These are phyloP conservation scores for Bombus waltoni DNA, from an alignment of 1,140 invertebrate genomes.

Conservation along the genomic window DNA sequence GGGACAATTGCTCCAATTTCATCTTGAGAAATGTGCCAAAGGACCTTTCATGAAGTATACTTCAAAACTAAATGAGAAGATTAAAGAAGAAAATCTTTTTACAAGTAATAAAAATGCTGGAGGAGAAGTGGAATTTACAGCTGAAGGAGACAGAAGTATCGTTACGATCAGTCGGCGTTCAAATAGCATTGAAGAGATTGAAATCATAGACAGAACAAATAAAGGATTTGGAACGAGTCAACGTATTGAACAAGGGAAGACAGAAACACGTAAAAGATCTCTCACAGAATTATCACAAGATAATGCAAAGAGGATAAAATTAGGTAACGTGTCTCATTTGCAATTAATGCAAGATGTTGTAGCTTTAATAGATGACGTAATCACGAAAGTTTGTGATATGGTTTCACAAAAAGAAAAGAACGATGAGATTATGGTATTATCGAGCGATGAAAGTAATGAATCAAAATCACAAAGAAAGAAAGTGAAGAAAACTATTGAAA, in stretches of 20 bases:
- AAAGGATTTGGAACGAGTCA: slow-evolving; percentile 59
- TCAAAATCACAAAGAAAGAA: slow-evolving; percentile 54
- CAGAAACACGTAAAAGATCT: slow-evolving; percentile 65
- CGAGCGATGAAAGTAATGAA: slow-evolving; percentile 78
- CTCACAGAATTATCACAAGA: slow-evolving; percentile 55
- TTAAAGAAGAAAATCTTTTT: slow-evolving; percentile 58
- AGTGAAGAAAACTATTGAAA: slow-evolving; percentile 38
- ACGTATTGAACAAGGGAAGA: slow-evolving; percentile 27
- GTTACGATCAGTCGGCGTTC: slow-evolving; percentile 53
- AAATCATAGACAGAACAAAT: slow-evolving; percentile 57
- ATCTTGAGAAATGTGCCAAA: slow-evolving; percentile 77
- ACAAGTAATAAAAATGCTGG: slow-evolving; percentile 32
- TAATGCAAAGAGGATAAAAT: slow-evolving; percentile 74
- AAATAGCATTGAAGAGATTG: slow-evolving; percentile 73
- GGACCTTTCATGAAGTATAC: slow-evolving; percentile 80
- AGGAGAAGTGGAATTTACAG: slow-evolving; percentile 46
- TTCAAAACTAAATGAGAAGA: slow-evolving; percentile 76
- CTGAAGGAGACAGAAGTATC: slow-evolving; percentile 55
- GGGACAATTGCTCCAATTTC: slow-evolving; percentile 73
- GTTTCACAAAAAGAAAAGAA: slow-evolving; percentile 62
- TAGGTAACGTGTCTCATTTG: slow-evolving; percentile 75
- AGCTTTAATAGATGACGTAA: slow-evolving; percentile 78
- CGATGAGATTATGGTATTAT: slow-evolving; percentile 75
- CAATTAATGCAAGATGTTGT: slow-evolving; percentile 81
- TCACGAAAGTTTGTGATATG: slow-evolving; percentile 78